These are phyloP conservation scores for Synergus gifuensis DNA, from an alignment of 2,888 invertebrate genomes.

Conservation along the genomic window DNA sequence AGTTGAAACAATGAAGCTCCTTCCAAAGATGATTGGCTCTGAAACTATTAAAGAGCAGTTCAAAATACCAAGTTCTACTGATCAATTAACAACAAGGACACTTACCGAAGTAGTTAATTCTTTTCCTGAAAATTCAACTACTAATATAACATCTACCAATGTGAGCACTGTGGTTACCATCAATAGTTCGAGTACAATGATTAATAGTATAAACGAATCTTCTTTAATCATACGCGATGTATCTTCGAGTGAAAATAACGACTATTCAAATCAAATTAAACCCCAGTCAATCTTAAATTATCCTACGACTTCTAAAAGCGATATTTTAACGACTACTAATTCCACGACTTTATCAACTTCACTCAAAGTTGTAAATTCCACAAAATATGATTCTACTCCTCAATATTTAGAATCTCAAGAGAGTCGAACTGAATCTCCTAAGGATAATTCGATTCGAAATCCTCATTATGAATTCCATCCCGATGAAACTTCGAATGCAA, in stretches of 20 bases:
- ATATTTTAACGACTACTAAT: neutral
- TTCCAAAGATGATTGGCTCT: slow-evolving; percentile 71
- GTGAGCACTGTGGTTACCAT: slow-evolving; percentile 15
- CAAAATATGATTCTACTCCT: slow-evolving; percentile 50
- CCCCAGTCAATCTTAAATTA: slow-evolving; percentile 53
- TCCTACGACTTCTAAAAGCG: neutral
- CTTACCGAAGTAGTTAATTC: slow-evolving; percentile 9
- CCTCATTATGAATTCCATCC: slow-evolving; percentile 58
- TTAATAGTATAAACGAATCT: slow-evolving; percentile 32
- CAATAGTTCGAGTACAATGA: slow-evolving; percentile 21
- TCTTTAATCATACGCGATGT: neutral
- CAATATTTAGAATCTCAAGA: slow-evolving; percentile 42
- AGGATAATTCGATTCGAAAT: slow-evolving; percentile 48
- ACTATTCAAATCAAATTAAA: slow-evolving; percentile 44
- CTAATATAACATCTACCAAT: slow-evolving; percentile 9
- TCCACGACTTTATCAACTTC: slow-evolving; percentile 47
- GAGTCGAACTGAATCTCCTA: slow-evolving; percentile 48
- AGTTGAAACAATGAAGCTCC: slow-evolving; percentile 59
- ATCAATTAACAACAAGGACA: neutral
- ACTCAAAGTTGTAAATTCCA: slow-evolving; percentile 51
- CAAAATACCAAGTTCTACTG: slow-evolving; percentile 59
- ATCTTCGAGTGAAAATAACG: slow-evolving; percentile 38
- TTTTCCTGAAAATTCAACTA: slow-evolving; percentile 21
- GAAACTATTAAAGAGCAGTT: slow-evolving; percentile 71
- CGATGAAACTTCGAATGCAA: slow-evolving; percentile 47